Conservation (phyloP, 2,888 invertebrate species). For the Desoria tigrina region DNA sequence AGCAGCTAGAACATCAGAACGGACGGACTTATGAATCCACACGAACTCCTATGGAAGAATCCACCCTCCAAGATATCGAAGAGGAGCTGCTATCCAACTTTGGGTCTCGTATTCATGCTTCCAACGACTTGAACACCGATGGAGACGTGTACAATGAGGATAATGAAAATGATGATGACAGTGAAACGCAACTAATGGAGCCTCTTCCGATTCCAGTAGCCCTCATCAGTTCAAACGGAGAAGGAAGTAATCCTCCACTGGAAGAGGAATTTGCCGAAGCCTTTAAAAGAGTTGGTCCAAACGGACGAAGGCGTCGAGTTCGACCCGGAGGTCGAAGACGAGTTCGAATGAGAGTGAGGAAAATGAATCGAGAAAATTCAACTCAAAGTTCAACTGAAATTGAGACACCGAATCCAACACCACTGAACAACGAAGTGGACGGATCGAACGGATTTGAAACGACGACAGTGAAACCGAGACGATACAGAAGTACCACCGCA, state of each 20-base stretch:
- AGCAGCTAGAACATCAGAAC: too few relatives aligned
- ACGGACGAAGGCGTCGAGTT: slow-evolving; percentile 36
- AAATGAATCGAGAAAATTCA: slow-evolving; percentile 29
- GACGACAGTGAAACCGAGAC: slow-evolving; percentile 5
- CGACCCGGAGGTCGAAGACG: slow-evolving; percentile 29
- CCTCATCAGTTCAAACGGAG: slow-evolving; percentile 45
- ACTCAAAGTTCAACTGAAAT: not conserved
- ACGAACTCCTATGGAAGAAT: not conserved
- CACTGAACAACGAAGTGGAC: not conserved
- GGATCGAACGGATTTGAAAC: not conserved
- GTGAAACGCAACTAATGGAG: slow-evolving; percentile 32
- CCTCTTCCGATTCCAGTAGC: slow-evolving; percentile 48
- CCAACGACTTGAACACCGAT: too few relatives aligned
- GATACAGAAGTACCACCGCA: slow-evolving; percentile 41
- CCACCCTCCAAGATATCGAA: not conserved
- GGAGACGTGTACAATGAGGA: not conserved
- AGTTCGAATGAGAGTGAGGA: slow-evolving; percentile 42
- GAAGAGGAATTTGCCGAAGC: slow-evolving; percentile 52
- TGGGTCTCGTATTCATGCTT: too few relatives aligned
- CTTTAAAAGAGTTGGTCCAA: slow-evolving; percentile 41
- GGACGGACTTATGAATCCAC: not conserved
- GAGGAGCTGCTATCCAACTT: too few relatives aligned
- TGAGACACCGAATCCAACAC: not conserved
- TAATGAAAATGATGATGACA: not conserved
- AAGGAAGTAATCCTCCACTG: slow-evolving; percentile 44